Percentiles rank a stretch among this genome's conserved stretches.
These are phyloP conservation scores for Eutolmus rufibarbis DNA, from an alignment of 2,888 invertebrate genomes.

Conservation along the genomic window DNA sequence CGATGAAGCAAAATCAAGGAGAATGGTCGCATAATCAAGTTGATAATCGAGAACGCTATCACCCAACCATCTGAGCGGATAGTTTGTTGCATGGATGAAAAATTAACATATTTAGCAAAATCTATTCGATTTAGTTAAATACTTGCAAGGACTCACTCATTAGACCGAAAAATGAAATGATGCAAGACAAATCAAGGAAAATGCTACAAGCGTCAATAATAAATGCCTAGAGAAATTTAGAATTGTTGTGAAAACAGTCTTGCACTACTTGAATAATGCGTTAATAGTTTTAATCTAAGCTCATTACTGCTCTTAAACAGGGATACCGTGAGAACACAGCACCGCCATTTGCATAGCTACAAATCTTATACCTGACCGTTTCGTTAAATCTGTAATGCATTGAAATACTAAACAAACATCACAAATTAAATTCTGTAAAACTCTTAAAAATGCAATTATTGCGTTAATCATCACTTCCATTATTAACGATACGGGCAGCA, in stretches of 20 bases:
- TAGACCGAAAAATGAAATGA: constrained; percentile 55
- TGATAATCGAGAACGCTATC: constrained; percentile 59
- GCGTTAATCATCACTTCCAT: neutral
- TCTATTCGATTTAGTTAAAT: neutral
- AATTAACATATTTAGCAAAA: neutral
- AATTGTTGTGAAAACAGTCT: constrained; percentile 44
- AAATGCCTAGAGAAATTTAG: constrained; percentile 58
- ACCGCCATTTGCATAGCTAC: neutral
- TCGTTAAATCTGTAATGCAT: neutral
- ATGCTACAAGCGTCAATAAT: constrained; percentile 61
- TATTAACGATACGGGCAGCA: neutral
- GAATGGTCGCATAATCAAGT: constrained; percentile 58
- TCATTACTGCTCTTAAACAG: neutral
- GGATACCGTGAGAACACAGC: neutral
- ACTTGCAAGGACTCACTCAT: constrained; percentile 58
- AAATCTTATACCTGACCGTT: neutral
- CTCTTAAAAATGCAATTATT: neutral
- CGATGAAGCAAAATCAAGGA: constrained; percentile 59
- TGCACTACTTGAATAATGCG: neutral
- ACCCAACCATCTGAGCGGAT: constrained; percentile 59
- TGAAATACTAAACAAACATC: neutral
- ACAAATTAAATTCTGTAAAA: neutral
- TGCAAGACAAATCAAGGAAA: constrained; percentile 60
- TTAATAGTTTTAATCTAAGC: constrained; percentile 5
- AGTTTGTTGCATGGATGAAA: constrained; percentile 34